Percentiles rank a stretch among this genome's conserved stretches.
These are phyloP conservation scores for Erynnis tages DNA, from an alignment of 2,888 invertebrate species.

Conservation along the genomic window DNA sequence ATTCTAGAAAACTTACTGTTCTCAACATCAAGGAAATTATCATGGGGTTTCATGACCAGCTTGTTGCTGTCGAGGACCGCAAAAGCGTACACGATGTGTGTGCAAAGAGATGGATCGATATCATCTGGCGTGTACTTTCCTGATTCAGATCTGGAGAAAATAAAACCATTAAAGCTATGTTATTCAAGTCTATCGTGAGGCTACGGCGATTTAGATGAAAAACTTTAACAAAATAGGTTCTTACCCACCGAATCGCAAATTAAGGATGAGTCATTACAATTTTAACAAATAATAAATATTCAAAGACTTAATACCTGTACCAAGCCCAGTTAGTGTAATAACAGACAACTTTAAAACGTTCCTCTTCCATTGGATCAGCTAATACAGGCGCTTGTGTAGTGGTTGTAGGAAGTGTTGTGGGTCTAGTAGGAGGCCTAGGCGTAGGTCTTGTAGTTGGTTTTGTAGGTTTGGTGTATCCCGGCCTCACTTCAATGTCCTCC, in stretches of 20 bases:
- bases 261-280: too few relatives aligned
- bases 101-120: slow-evolving; percentile 92
- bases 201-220: too few relatives aligned
- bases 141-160: slow-evolving; percentile 83
- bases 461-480: slow-evolving; percentile 43
- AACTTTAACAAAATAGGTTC: too few relatives aligned
- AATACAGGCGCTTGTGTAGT: slow-evolving; percentile 35
- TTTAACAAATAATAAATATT: neutral
- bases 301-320: slow-evolving; percentile 81
- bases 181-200: too few relatives aligned
- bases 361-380: slow-evolving; percentile 44
- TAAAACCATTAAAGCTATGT: too few relatives aligned
- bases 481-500: slow-evolving; percentile 68
- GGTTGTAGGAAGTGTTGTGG: slow-evolving; percentile 41
- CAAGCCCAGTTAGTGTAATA: slow-evolving; percentile 98
- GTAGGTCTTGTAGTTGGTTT: slow-evolving; percentile 39
- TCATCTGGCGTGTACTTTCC: slow-evolving; percentile 92
- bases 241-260: too few relatives aligned
- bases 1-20: slow-evolving; percentile 81
- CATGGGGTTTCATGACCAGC: slow-evolving; percentile 91
- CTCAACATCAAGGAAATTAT: slow-evolving; percentile 94
- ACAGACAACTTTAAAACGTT: slow-evolving; percentile 89
- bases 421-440: slow-evolving; percentile 42
- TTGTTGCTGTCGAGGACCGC: slow-evolving; percentile 90
- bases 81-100: slow-evolving; percentile 96